Evolutionary conservation across 2,888 invertebrate species (phyloP), one percentile per base, ranked within the genome.

Genomic region (Protodeltote pygarga): DNA sequence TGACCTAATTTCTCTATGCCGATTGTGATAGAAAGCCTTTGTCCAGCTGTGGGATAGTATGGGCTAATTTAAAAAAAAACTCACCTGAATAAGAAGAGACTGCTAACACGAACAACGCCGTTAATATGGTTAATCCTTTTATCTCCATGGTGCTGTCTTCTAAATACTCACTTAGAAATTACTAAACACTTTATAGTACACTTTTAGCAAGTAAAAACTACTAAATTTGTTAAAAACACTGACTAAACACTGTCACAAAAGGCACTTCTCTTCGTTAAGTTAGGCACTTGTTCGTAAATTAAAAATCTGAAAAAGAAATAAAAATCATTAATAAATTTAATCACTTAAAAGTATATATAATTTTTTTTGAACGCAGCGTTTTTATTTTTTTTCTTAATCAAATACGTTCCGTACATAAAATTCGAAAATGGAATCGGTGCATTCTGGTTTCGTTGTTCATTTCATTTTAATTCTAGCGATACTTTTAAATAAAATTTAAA

Each of bases 31-130:
- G n/a, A n/a, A n/a, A n/a, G n/a, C n/a, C n/a, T n/a, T n/a, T n/a
- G n/a, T n/a, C n/a, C n/a, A n/a, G n/a, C n/a, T n/a, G n/a, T n/a
- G n/a, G n/a, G n/a, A n/a, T n/a, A n/a, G n/a, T n/a, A n/a, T n/a
- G n/a, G n/a, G n/a, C n/a, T n/a, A n/a, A n/a, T n/a, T 1, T 20
- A 9, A 13, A 10, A 19, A 39, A 45, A 39, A 54, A 28, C 48
- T 66, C 69, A 90, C 90, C 90, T 90, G 90, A 82, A 70, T 83
- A 83, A 73, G 85, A 81, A 55, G 81, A 73, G 52, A 75, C 76
- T 1, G 81, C 83, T 29, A 89, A 13, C 38, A 83, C 66, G 66
- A 82, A 73, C 57, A 89, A 57, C 69, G 79, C 83, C 63, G 82
- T 37, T 34, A 75, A 81, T 38, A 85, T 50, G 40, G 79, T 75